These are phyloP conservation scores for Myotis lucifugus DNA, from an alignment of 2,113 vertebrate species.

Conservation along the genomic window DNA sequence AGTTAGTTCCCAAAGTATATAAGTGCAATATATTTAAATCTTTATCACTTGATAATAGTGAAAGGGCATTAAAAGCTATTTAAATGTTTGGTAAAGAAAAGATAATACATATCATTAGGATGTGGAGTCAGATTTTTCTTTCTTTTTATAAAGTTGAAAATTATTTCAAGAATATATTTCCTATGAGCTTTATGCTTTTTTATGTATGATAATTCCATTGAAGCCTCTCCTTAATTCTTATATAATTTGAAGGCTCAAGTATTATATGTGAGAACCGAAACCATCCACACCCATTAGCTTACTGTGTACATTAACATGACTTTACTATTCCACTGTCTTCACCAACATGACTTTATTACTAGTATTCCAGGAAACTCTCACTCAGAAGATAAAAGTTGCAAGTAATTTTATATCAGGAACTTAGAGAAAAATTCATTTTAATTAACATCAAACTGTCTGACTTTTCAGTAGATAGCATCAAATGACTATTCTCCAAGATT, in stretches of 20 bases:
- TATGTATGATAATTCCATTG: not conserved
- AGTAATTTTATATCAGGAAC: slow-evolving; percentile 2
- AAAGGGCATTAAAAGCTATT: not conserved
- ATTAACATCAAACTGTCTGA: not conserved
- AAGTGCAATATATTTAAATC: slow-evolving; percentile 21
- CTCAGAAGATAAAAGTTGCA: slow-evolving; percentile 1
- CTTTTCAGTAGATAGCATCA: not conserved
- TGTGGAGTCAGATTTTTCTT: not conserved
- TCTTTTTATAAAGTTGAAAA: slow-evolving; percentile 17
- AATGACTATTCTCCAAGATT: not conserved
- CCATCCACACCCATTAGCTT: not conserved
- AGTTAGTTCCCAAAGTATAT: not conserved
- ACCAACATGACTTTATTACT: not conserved
- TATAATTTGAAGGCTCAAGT: slow-evolving; percentile 23
- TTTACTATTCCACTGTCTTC: slow-evolving; percentile 15
- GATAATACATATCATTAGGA: not conserved
- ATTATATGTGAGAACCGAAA: slow-evolving; percentile 33
- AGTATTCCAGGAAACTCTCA: not conserved
- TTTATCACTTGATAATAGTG: not conserved
- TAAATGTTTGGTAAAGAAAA: slow-evolving; percentile 14
- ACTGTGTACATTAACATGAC: slow-evolving; percentile 15
- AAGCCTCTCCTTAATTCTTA: slow-evolving; percentile 29
- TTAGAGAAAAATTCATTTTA: slow-evolving; percentile 30
- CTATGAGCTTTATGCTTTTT: not conserved
- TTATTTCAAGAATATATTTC: slow-evolving; percentile 29